phyloP scores from a whole-genome alignment of 2,797 vertebrate species.

The Knipowitschia caucasica region DNA sequence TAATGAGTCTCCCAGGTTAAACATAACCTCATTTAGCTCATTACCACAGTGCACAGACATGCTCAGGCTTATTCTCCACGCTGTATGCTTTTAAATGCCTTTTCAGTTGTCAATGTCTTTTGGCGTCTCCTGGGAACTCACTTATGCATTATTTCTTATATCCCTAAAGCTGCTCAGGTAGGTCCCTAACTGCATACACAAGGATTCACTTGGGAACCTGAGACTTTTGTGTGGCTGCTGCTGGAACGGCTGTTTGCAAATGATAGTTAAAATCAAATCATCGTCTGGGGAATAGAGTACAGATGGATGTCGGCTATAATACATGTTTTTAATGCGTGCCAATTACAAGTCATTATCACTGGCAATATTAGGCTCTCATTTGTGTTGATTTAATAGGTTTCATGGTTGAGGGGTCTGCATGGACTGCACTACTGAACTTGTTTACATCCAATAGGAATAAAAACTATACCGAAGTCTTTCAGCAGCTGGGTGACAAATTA shows the following conservation, averaged over 20 bases:
- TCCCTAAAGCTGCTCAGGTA: conserved; percentile 6
- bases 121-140: neutral
- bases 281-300: conserved; percentile 25
- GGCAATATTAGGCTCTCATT: conserved; percentile 8
- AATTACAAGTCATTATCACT: conserved; percentile 20
- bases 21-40: too few relatives aligned
- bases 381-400: conserved; percentile 10
- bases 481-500: conserved; percentile 38
- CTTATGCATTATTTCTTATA: neutral
- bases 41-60: too few relatives aligned
- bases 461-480: conserved; percentile 19
- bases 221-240: neutral
- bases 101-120: neutral
- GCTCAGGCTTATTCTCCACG: neutral
- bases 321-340: conserved; percentile 22
- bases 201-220: neutral
- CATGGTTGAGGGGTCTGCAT: neutral
- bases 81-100: neutral
- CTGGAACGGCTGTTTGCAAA: conserved; percentile 5
- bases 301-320: conserved; percentile 29
- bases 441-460: conserved; percentile 18
- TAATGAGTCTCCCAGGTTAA: too few relatives aligned
- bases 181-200: neutral
- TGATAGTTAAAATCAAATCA: conserved; percentile 13
- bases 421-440: conserved; percentile 2